These are phyloP conservation scores for Nomada hirtipes DNA, from an alignment of 2,888 invertebrate species.

Conservation along the genomic window DNA sequence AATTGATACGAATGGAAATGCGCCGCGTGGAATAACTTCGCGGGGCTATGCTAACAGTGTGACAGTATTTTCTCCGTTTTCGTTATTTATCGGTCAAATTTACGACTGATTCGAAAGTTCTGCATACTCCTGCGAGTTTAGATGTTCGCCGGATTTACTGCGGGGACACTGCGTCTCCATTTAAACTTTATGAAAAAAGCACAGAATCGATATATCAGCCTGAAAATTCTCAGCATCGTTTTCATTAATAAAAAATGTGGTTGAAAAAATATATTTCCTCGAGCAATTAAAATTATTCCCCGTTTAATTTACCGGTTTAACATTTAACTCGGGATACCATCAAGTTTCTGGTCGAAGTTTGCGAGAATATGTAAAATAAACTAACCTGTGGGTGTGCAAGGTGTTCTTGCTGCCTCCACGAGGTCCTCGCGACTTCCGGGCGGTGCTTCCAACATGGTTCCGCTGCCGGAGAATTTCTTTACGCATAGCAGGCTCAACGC, in stretches of 20 bases:
- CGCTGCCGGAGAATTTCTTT: conserved; percentile 78
- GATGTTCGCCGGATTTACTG: conserved; percentile 5
- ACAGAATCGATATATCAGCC: conserved; percentile 12
- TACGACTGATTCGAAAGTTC: conserved; percentile 7
- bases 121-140: neutral
- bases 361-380: conserved; percentile 34
- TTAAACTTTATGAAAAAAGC: conserved; percentile 48
- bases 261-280: too few species aligned
- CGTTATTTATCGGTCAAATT: conserved; percentile 45
- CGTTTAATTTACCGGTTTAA: neutral
- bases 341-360: conserved; percentile 51
- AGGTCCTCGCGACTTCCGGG: conserved; percentile 82
- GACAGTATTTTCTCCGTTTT: conserved; percentile 23
- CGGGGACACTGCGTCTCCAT: conserved; percentile 25
- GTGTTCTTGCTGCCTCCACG: conserved; percentile 81
- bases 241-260: neutral
- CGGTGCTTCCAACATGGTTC: conserved; percentile 81
- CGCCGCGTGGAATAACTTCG: conserved; percentile 2
- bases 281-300: too few species aligned
- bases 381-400: conserved; percentile 80
- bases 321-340: conserved; percentile 22
- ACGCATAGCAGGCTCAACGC: conserved; percentile 83
- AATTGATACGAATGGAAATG: conserved; percentile 31
- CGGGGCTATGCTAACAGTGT: neutral
- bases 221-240: too few species aligned